Evolutionary conservation across 2,888 invertebrate species (phyloP), one percentile per base, ranked within the genome.

Genomic region (Plagodis pulveraria): DNA sequence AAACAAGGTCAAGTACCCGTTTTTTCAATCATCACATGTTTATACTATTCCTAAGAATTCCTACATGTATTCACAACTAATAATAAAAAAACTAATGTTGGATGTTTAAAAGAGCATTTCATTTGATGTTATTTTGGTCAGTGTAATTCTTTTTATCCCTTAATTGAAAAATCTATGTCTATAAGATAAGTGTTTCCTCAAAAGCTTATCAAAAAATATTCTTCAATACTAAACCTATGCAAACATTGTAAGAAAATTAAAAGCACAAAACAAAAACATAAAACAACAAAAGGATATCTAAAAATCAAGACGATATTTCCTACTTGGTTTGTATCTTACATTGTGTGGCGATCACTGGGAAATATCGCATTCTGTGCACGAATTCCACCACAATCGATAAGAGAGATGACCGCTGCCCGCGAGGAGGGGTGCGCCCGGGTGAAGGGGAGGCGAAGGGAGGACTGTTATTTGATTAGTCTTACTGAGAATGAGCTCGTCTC

Each of bases 401-500:
- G 91, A 92, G 92, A 92, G 91, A 91, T 91, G 91, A 91, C 91
- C 92, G 87, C 86, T 90, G 87, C 88, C 86, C 89, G 88, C 89
- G 86, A 80, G 89, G 83, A 74, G 82, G 76, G 77, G 72, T 66
- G 65, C 62, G 65, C 40, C 71, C 73, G 67, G 73, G 73, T 42
- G 59, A 72, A 76, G 78, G 78, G 73, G 65, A 73, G 71, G 72
- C 72, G 77, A 74, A 81, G 83, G 91, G 91, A 90, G 85, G 91
- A 86, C 89, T 87, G 91, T 93, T 93, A 93, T 93, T 93, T 93
- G 93, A 93, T 93, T 93, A 93, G 93, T 92, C 93, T 91, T 91
- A 89, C 92, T 87, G 91, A 91, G 93, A 93, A 93, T 92, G 93
- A 93, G 89, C 88, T 87, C 90, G 89, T 87, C 86, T 89, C 87